These are phyloP conservation scores for Eumerus sabulonum DNA, from an alignment of 2,888 invertebrate species.

Conservation along the genomic window DNA sequence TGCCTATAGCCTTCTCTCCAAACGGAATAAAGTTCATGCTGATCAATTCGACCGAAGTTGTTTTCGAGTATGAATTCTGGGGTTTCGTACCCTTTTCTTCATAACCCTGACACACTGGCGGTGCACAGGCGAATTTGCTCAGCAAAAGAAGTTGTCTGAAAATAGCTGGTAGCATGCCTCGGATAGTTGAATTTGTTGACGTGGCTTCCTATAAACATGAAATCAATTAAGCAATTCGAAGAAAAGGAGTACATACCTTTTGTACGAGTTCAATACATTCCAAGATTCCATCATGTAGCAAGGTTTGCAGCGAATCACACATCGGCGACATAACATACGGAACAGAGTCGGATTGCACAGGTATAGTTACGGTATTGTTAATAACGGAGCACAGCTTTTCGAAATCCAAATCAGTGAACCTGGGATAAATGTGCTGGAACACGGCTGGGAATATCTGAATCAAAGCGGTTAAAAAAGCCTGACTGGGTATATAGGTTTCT, in stretches of 20 bases:
- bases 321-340: constrained; percentile 90
- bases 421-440: constrained; percentile 91
- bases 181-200: constrained; percentile 81
- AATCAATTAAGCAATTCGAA: constrained; percentile 9
- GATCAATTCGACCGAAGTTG: constrained; percentile 84
- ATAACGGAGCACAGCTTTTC: constrained; percentile 88
- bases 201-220: constrained; percentile 80
- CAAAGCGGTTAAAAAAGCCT: constrained; percentile 95
- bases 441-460: constrained; percentile 97
- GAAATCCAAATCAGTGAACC: constrained; percentile 83
- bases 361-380: constrained; percentile 88
- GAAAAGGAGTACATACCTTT: constrained; percentile 81
- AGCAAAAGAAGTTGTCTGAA: constrained; percentile 84
- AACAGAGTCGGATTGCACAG: constrained; percentile 88
- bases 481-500: constrained; percentile 91
- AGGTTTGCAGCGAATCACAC: constrained; percentile 89
- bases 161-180: constrained; percentile 84
- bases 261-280: constrained; percentile 93
- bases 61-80: constrained; percentile 74
- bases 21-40: constrained; percentile 92
- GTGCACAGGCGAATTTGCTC: constrained; percentile 85
- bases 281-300: constrained; percentile 90
- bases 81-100: constrained; percentile 80
- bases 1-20: constrained; percentile 88
- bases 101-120: constrained; percentile 79